Evolutionary conservation across 2,797 vertebrate species (phyloP).

Genomic region (Scolopax bukidnonensis): DNA sequence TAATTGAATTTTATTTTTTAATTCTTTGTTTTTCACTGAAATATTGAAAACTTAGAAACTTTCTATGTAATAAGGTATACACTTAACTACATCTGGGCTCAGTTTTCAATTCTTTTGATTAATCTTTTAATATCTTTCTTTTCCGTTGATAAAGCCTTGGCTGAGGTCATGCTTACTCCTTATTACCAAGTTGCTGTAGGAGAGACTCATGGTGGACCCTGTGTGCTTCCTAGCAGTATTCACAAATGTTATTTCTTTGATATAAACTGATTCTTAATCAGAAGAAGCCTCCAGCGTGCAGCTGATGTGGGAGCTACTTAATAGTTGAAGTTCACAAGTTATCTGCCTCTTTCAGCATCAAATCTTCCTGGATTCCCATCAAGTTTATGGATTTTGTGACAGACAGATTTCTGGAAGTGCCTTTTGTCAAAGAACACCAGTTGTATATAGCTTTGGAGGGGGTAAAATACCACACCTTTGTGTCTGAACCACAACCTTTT

Average conservation of each 20-base stretch:
- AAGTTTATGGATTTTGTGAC: neutral
- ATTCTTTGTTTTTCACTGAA: neutral
- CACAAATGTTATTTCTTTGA: neutral
- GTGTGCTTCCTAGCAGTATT: neutral
- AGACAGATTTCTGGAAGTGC: neutral
- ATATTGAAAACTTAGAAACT: neutral
- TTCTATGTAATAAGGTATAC: neutral
- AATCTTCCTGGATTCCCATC: neutral
- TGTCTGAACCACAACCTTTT: fast-evolving
- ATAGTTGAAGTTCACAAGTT: neutral
- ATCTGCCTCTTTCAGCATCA: neutral
- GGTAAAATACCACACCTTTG: neutral
- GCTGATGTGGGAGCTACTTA: neutral
- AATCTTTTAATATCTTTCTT: conserved; percentile 54
- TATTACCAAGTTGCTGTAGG: neutral
- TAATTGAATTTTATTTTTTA: neutral
- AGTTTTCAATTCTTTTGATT: conserved; percentile 51
- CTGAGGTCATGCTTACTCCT: neutral
- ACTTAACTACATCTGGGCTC: conserved; percentile 17
- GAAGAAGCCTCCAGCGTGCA: neutral
- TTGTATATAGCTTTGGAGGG: neutral
- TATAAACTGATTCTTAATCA: neutral
- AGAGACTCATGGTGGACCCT: neutral
- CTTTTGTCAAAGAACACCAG: neutral
- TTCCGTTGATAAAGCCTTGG: neutral